These are phyloP conservation scores for Myotis vivesi DNA, from an alignment of 2,797 vertebrate species.

Conservation along the genomic window DNA sequence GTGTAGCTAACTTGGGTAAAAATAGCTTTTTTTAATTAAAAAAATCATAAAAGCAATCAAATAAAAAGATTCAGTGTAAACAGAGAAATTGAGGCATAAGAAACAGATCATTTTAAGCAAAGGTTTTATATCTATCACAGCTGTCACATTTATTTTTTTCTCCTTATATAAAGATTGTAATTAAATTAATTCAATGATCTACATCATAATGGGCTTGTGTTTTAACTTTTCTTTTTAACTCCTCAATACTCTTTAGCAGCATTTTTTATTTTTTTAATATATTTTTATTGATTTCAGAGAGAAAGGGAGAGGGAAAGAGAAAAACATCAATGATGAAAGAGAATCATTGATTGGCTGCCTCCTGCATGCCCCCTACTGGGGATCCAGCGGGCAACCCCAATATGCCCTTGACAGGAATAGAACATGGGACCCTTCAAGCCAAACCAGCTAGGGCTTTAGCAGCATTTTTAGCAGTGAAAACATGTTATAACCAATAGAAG, in stretches of 20 bases:
- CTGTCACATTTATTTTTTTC: conserved; percentile 20
- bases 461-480: neutral
- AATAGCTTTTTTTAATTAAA: conserved; percentile 18
- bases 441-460: neutral
- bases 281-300: too few species aligned
- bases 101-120: conserved; percentile 29
- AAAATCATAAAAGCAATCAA: conserved; percentile 59
- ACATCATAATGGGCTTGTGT: neutral
- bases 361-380: too few species aligned
- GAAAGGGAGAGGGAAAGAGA: too few species aligned
- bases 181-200: conserved; percentile 47
- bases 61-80: conserved; percentile 56
- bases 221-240: neutral
- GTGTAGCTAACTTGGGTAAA: conserved; percentile 32
- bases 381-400: too few species aligned
- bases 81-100: neutral
- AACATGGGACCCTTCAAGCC: too few species aligned
- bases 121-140: conserved; percentile 44
- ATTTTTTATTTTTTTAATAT: neutral
- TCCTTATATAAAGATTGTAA: conserved; percentile 9
- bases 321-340: too few species aligned
- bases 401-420: too few species aligned
- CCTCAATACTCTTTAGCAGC: neutral
- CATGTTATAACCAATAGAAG: neutral
- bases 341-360: too few species aligned